A percentile compares a stretch with the other conserved stretches of the same genome.
phyloP scores from a whole-genome alignment of 2,113 vertebrate species.

The Crotalus viridis region DNA sequence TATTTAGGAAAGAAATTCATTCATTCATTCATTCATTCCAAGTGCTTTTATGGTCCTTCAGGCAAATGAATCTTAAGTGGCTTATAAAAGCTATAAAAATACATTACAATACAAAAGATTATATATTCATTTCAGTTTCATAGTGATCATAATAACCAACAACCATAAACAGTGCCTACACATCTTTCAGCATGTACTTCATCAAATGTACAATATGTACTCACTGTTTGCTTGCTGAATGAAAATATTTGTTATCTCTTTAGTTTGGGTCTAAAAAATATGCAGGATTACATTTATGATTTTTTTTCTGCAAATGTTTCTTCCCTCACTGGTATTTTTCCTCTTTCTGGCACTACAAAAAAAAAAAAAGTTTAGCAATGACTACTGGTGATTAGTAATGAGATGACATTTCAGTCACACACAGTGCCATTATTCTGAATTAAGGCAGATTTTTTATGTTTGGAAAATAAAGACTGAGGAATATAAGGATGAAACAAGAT shows the following conservation, averaged over 20 bases:
- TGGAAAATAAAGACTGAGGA: not conserved
- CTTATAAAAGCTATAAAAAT: not conserved
- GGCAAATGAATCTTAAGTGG: not conserved
- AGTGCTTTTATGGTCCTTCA: not conserved
- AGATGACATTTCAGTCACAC: not conserved
- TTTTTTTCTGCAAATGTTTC: not conserved
- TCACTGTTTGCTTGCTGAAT: not conserved
- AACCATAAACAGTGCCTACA: not conserved
- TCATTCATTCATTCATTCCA: not conserved
- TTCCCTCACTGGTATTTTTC: not conserved
- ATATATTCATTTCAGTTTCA: not conserved
- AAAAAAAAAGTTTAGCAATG: not conserved
- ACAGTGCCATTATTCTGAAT: not conserved
- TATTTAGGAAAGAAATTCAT: not conserved
- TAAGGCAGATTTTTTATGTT: not conserved
- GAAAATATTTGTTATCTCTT: not conserved
- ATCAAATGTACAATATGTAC: fast-evolving
- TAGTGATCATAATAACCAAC: not conserved
- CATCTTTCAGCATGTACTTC: not conserved
- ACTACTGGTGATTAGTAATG: not conserved
- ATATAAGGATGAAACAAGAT: not conserved
- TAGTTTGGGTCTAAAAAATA: not conserved
- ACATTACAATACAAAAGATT: not conserved
- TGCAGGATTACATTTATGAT: not conserved
- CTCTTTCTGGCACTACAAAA: not conserved